Percentiles rank a stretch among this genome's conserved stretches.
Evolutionary conservation across 1,140 invertebrate genomes (phyloP).

Genomic region (Potamilus streckersoni): DNA sequence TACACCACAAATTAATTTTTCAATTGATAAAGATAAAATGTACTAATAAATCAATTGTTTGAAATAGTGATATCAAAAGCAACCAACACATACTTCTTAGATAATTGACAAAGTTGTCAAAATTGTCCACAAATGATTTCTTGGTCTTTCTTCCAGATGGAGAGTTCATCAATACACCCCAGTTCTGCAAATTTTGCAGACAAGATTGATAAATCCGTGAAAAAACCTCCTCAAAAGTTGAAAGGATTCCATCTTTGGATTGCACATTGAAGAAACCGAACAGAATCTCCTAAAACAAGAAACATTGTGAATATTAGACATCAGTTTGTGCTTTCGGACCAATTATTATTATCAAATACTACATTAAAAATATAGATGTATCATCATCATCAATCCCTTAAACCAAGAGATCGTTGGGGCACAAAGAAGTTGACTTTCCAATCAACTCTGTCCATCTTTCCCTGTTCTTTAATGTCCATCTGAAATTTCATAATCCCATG

Average conservation of each 20-base stretch:
- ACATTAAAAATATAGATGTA: too few species aligned
- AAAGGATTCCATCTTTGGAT: slow-evolving; percentile 36
- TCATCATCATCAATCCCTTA: too few species aligned
- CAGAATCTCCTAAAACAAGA: slow-evolving; percentile 37
- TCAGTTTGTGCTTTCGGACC: too few species aligned
- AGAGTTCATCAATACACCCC: slow-evolving; percentile 39
- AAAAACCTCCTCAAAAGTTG: slow-evolving; percentile 42
- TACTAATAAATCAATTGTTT: too few species aligned
- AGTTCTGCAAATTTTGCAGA: slow-evolving; percentile 31
- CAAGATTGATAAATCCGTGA: slow-evolving; percentile 41
- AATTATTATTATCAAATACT: too few species aligned
- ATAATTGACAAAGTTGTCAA: slow-evolving; percentile 45
- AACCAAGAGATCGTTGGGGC: too few species aligned
- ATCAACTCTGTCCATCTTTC: too few species aligned
- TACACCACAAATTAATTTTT: too few species aligned
- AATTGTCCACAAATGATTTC: slow-evolving; percentile 42
- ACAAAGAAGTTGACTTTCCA: too few species aligned
- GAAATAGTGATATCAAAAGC: background rate
- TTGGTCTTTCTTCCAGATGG: slow-evolving; percentile 41
- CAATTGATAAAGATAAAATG: too few species aligned
- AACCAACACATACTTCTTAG: slow-evolving; percentile 42
- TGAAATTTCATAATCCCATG: too few species aligned
- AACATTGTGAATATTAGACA: background rate
- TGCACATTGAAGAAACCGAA: slow-evolving; percentile 46
- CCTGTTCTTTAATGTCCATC: too few species aligned